Evolutionary conservation across 2,888 invertebrate species (phyloP).

Genomic region (Euspilapteryx auroguttella): DNA sequence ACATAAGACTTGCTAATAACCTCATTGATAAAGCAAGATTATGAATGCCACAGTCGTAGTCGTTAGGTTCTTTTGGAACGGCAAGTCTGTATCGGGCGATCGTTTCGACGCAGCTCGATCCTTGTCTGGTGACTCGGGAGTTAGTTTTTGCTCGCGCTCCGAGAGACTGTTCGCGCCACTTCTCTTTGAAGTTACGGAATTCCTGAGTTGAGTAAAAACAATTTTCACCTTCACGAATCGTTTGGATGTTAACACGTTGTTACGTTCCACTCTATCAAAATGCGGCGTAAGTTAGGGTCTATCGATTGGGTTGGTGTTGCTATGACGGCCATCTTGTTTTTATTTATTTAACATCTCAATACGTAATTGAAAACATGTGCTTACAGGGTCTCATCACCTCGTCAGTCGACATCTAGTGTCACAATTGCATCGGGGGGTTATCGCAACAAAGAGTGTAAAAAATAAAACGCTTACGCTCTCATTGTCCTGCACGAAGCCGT

Average conservation of each 20-base stretch:
- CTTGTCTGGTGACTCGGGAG: too few relatives aligned
- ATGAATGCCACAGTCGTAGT: too few relatives aligned
- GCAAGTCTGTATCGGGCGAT: too few relatives aligned
- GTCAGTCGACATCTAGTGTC: too few relatives aligned
- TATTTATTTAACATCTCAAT: not conserved
- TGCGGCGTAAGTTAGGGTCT: too few relatives aligned
- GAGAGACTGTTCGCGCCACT: slow-evolving; percentile 35
- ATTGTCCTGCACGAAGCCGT: slow-evolving; percentile 25
- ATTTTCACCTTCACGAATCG: slow-evolving; percentile 25
- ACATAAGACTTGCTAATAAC: slow-evolving; percentile 19
- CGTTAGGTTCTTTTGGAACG: too few relatives aligned
- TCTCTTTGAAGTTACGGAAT: slow-evolving; percentile 35
- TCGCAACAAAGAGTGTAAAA: slow-evolving; percentile 35
- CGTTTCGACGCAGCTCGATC: too few relatives aligned
- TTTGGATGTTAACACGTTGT: slow-evolving; percentile 4
- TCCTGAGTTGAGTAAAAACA: slow-evolving; percentile 26
- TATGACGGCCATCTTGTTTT: not conserved
- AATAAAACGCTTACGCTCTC: slow-evolving; percentile 45
- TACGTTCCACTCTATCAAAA: slow-evolving; percentile 1
- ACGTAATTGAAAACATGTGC: too few relatives aligned
- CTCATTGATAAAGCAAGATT: slow-evolving; percentile 24
- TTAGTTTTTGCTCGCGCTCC: slow-evolving; percentile 41
- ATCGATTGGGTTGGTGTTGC: too few relatives aligned
- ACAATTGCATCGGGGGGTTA: slow-evolving; percentile 17
- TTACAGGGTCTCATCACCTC: slow-evolving; percentile 17